Evolutionary conservation across 2,888 invertebrate genomes (phyloP).

Genomic region (Pimpla rufipes): DNA sequence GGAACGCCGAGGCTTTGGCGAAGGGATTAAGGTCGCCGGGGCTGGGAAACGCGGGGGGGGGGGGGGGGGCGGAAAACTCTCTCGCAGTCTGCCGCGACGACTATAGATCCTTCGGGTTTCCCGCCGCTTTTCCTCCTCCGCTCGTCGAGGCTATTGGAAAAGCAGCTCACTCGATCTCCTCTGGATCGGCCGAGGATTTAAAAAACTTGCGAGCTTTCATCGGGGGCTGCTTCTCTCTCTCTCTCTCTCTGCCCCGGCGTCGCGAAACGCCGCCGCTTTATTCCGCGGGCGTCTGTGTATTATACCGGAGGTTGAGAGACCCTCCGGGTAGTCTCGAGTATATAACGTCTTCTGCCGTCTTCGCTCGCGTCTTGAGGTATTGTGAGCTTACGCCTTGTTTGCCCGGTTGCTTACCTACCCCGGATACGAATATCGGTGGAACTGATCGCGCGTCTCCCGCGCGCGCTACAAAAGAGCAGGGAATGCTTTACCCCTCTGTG

Average conservation of each 20-base stretch:
- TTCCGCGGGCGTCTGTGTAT: slow-evolving; percentile 23
- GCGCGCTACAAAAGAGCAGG: slow-evolving; percentile 1
- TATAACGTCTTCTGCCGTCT: slow-evolving; percentile 20
- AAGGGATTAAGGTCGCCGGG: slow-evolving; percentile 35
- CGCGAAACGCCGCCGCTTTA: slow-evolving; percentile 25
- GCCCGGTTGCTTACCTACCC: slow-evolving; percentile 24
- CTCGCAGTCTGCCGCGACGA: slow-evolving; percentile 12
- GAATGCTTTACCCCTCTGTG: neutral
- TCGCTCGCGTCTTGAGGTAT: slow-evolving; percentile 19
- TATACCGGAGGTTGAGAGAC: neutral
- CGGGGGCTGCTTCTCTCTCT: too few relatives aligned
- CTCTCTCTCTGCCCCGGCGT: neutral
- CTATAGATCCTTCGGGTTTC: slow-evolving; percentile 14
- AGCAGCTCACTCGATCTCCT: slow-evolving; percentile 26
- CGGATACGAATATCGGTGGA: neutral
- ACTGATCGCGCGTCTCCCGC: slow-evolving; percentile 2
- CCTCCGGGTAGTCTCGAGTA: neutral
- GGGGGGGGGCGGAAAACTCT: neutral
- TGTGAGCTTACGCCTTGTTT: slow-evolving; percentile 21
- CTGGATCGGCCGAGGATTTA: slow-evolving; percentile 11
- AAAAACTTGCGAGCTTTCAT: slow-evolving; percentile 33
- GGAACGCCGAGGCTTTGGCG: slow-evolving; percentile 40
- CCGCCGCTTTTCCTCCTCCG: neutral
- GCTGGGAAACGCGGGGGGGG: neutral
- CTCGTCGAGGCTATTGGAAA: slow-evolving; percentile 10